Base-by-base conservation (phyloP, 2,888 invertebrate genomes). In the Ophonus ardosiacus region DNA sequence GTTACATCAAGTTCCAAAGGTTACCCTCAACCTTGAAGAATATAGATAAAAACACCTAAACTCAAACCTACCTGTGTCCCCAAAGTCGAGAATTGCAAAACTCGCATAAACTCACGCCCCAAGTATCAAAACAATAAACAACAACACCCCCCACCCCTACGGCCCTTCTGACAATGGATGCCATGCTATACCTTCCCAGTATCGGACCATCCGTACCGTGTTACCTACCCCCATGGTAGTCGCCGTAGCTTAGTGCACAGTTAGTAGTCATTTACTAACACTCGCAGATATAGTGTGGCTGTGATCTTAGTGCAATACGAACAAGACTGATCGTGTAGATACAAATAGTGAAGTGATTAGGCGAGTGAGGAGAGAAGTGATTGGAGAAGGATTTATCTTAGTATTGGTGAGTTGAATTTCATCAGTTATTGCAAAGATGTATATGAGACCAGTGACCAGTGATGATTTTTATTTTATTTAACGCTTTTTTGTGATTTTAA, bases 81-180 rank as follows among this genome's bases (percentile, higher is more conserved):
- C 51, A 84, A 78, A 78, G 76, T 84, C 76, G 82, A 79, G 59
- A 74, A 86, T 84, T 84, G 82, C 80, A 85, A 85, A 86, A 86
- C 84, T 80, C 85, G 85, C 86, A 86, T 85, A 86, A 38, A 81
- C 81, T 86, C 84, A 86, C 85, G 85, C 85, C 86, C 86, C 79
- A 56, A 84, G 85, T 76, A 81, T 78, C 82, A 81, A 85, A 86
- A 85, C 85, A 78, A 85, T 82, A 87, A 87, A 86, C 83, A 87
- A 87, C 87, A 87, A 87, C 86, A 87, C 86, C 81, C 85, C 82
- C 63, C 21, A 31, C 40, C 84, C 56, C 43, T 63, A 21, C 65
- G 24, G 5, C 13, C 21, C 38, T 13, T 6, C 68, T 17, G 13
- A 63, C 63, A 63, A 63, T 24, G 24, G 24, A 63, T 18, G 21